phyloP scores from a whole-genome alignment of 1,140 invertebrate genomes.

The Lasaia peninsularis region DNA sequence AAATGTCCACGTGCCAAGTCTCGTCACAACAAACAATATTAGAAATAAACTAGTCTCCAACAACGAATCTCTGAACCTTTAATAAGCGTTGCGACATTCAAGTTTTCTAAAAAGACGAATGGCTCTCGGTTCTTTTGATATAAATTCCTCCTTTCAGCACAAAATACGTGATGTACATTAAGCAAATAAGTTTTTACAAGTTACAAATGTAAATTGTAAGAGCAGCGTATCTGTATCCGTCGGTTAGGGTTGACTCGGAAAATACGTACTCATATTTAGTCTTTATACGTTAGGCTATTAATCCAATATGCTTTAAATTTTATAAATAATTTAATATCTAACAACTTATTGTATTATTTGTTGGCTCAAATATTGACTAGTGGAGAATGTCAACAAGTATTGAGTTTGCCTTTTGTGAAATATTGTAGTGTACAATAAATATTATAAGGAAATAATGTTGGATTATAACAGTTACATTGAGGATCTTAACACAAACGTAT shows the following conservation, averaged over 20 bases:
- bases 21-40: no score
- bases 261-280: neutral
- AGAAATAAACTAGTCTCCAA: neutral
- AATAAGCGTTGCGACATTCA: neutral
- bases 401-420: no score
- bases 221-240: conserved; percentile 6
- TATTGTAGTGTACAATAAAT: no score
- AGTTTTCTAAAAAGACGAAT: conserved; percentile 2
- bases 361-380: no score
- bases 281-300: neutral
- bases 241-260: neutral
- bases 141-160: conserved; percentile 5
- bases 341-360: no score
- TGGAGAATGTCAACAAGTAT: no score
- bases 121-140: neutral
- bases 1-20: no score
- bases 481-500: no score
- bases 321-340: no score
- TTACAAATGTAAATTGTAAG: conserved; percentile 11
- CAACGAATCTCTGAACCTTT: neutral
- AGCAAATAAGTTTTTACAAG: conserved; percentile 12
- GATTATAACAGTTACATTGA: no score
- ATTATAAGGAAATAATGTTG: no score
- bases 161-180: conserved; percentile 12
- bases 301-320: no score